Evolutionary conservation across 2,888 invertebrate genomes (phyloP).

Genomic region (Branchipolynoe longqiensis): DNA sequence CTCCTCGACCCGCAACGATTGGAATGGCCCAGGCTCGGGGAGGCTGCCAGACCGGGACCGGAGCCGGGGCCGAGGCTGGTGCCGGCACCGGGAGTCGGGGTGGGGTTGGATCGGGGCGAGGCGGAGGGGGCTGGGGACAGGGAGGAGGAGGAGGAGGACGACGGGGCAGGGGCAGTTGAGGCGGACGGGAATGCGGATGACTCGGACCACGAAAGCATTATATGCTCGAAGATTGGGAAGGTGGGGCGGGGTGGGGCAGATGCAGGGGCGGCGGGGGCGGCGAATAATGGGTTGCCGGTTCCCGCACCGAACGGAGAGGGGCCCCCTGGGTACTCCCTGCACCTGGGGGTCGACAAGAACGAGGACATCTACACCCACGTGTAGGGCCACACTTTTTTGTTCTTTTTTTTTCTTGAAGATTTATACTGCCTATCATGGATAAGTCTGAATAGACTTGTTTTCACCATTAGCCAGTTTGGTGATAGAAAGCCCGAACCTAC

Average conservation of each 20-base stretch:
- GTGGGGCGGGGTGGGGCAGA: too few relatives aligned
- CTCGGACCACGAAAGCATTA: conserved; percentile 51
- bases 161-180: neutral
- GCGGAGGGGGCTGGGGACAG: neutral
- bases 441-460: too few relatives aligned
- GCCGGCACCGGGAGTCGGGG: conserved; percentile 1
- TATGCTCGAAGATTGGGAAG: conserved; percentile 54
- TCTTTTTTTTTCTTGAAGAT: too few relatives aligned
- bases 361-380: conserved; percentile 60
- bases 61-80: neutral
- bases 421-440: too few relatives aligned
- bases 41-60: neutral
- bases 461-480: too few relatives aligned
- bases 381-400: too few relatives aligned
- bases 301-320: conserved; percentile 49
- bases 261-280: too few relatives aligned
- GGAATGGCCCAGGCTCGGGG: neutral
- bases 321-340: conserved; percentile 52
- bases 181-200: conserved; percentile 10
- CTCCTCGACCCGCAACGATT: conserved; percentile 45
- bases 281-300: conserved; percentile 1
- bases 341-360: conserved; percentile 48
- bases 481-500: too few relatives aligned
- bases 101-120: neutral
- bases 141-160: neutral